These are phyloP conservation scores for Morbakka virulenta DNA, from an alignment of 30 jellyfish, hydroid and myxozoan genomes.

Conservation along the genomic window DNA sequence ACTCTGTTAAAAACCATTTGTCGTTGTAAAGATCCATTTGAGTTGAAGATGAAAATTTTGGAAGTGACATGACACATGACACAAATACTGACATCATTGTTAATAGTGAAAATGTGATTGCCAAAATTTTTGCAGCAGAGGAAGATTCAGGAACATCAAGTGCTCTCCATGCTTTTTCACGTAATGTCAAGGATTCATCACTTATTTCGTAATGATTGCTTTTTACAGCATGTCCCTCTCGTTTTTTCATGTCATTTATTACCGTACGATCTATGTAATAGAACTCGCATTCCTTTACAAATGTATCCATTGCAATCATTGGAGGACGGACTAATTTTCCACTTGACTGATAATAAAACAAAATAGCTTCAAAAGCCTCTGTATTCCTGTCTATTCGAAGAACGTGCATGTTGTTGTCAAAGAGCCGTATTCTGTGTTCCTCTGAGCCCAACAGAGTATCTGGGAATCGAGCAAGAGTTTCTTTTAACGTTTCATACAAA, in stretches of 20 bases:
- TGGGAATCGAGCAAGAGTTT: constrained; percentile 73
- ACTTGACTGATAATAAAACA: constrained; percentile 73
- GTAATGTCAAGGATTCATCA: not conserved
- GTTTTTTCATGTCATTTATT: constrained; percentile 41
- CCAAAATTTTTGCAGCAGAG: constrained; percentile 27
- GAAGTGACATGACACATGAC: constrained; percentile 62
- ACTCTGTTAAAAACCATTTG: constrained; percentile 28
- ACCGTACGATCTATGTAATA: constrained; percentile 39
- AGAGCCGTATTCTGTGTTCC: constrained; percentile 13
- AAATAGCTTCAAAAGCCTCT: constrained; percentile 65
- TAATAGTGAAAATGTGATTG: constrained; percentile 5
- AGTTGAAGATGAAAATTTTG: not conserved
- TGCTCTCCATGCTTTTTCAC: constrained; percentile 35
- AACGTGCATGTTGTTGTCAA: not conserved
- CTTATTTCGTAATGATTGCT: not conserved
- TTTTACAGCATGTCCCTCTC: constrained; percentile 41
- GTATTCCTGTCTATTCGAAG: constrained; percentile 43
- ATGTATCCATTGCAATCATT: constrained; percentile 22
- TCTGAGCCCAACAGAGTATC: constrained; percentile 74
- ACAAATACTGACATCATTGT: constrained; percentile 33
- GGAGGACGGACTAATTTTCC: constrained; percentile 75
- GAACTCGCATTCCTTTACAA: constrained; percentile 53
- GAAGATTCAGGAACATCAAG: constrained; percentile 69
- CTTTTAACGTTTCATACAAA: constrained; percentile 65
- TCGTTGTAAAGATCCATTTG: not conserved